phyloP scores from a whole-genome alignment of 2,113 vertebrate genomes.

The Callithrix jacchus region DNA sequence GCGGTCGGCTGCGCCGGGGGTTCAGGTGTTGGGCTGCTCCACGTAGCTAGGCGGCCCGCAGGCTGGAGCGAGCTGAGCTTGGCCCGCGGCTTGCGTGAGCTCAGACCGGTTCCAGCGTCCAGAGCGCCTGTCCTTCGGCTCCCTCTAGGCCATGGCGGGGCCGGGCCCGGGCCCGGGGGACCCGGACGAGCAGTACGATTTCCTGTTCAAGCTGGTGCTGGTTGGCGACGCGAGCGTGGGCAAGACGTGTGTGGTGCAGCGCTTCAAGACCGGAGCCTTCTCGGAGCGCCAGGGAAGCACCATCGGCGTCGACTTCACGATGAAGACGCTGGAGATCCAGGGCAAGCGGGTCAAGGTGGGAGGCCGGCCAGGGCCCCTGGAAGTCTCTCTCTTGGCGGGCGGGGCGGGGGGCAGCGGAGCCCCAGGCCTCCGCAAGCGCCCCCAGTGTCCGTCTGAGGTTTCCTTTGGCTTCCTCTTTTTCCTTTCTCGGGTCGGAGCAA shows the following conservation, averaged over 20 bases:
- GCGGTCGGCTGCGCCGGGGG: constrained; percentile 57
- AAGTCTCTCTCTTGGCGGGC: neutral
- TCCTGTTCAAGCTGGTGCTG: constrained; percentile 91
- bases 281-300: constrained; percentile 90
- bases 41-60: constrained; percentile 9
- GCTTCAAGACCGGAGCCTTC: constrained; percentile 90
- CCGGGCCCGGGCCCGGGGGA: constrained; percentile 78
- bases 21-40: constrained; percentile 72
- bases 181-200: constrained; percentile 88
- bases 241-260: constrained; percentile 92
- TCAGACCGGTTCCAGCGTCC: constrained; percentile 33
- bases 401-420: neutral
- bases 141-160: constrained; percentile 66
- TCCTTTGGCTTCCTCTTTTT: neutral
- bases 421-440: neutral
- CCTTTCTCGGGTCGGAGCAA: neutral
- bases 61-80: neutral
- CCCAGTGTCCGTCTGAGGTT: neutral
- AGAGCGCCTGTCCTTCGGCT: constrained; percentile 31
- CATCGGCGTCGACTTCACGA: constrained; percentile 92
- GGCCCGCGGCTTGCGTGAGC: neutral
- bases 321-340: constrained; percentile 91
- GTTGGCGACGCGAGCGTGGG: constrained; percentile 92
- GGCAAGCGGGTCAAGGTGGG: constrained; percentile 91
- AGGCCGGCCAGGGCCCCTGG: neutral